Evolutionary conservation across 2,797 vertebrate species (phyloP), one percentile per base, ranked within the genome.

Genomic region (Gymnothorax reevesii): DNA sequence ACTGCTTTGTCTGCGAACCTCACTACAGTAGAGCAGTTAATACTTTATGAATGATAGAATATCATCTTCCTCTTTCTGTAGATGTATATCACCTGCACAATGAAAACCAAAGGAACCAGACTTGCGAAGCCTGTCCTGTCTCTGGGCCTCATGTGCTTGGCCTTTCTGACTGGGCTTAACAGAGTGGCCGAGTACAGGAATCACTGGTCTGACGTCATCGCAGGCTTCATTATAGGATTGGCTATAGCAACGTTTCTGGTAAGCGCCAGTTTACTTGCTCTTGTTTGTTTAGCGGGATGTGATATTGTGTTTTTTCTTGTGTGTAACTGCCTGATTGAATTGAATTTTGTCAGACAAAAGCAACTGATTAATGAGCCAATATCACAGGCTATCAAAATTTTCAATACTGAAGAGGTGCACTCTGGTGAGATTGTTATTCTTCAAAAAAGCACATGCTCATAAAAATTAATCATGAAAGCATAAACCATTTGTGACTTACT

Each of bases 101-200:
- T 99, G 93, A 97, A 96, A 95, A 96, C 98, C 82, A 98, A 98
- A 94, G 98, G 98, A 90, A 98, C 97, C 77, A 97, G 98, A 88
- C 96, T 99, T 88, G 98, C 98, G 88, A 99, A 99, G 91, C 98
- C 98, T 0, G 96, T 99, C 84, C 92, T 99, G 60, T 98, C 98
- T 84, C 95, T 99, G 85, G 95, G 97, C 12, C 94, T 99, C 89
- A 95, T 99, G 95, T 99, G 98, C 89, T 93, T 98, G 96, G 98
- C 98, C 79, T 99, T 99, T 90, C 97, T 99, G 88, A 98, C 97
- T 7, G 98, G 98, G 88, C 95, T 99, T 90, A 99, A 99, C 95
- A 97, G 98, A 86, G 98, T 99, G 92, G 98, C 98, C n/a, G 98
- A 99, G 90, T 99, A 99, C 93, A 97, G 98, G 85, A 99, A 99